These are phyloP conservation scores for Laticauda laticaudata DNA, from an alignment of 2,113 vertebrate species.

Conservation along the genomic window DNA sequence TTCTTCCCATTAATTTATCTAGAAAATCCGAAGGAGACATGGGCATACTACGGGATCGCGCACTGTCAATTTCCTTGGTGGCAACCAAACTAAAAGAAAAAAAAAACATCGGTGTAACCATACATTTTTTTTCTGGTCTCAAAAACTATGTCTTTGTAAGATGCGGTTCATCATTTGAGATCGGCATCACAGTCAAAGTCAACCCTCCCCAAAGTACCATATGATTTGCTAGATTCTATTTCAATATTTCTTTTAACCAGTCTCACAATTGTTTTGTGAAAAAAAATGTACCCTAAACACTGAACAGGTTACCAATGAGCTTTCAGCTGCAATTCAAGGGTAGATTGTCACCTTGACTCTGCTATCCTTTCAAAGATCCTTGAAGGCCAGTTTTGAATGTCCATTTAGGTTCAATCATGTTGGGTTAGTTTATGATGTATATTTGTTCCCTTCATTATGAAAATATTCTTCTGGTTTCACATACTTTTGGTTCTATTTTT, in stretches of 20 bases:
- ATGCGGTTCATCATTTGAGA: background rate
- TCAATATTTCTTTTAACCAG: background rate
- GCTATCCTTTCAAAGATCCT: background rate
- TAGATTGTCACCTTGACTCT: background rate
- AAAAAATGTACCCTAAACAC: background rate
- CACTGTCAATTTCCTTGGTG: constrained; percentile 86
- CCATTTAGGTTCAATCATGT: background rate
- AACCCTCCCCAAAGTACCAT: background rate
- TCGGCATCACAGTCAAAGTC: background rate
- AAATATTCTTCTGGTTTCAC: background rate
- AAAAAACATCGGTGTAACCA: constrained; percentile 30
- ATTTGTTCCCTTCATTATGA: background rate
- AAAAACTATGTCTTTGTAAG: background rate
- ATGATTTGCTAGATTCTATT: background rate
- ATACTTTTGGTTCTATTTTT: background rate
- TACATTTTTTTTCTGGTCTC: background rate
- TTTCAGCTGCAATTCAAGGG: background rate
- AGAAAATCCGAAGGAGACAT: constrained; percentile 97
- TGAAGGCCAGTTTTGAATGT: background rate
- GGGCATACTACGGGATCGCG: constrained; percentile 77
- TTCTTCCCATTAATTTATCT: constrained; percentile 97
- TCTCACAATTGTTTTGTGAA: background rate
- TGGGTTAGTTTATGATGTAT: background rate
- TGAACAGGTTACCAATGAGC: background rate
- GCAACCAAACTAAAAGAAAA: constrained; percentile 79